Evolutionary conservation across 37 sponge, comb jelly and placozoan genomes (phyloP).

Genomic region (Haliclona indistincta): DNA sequence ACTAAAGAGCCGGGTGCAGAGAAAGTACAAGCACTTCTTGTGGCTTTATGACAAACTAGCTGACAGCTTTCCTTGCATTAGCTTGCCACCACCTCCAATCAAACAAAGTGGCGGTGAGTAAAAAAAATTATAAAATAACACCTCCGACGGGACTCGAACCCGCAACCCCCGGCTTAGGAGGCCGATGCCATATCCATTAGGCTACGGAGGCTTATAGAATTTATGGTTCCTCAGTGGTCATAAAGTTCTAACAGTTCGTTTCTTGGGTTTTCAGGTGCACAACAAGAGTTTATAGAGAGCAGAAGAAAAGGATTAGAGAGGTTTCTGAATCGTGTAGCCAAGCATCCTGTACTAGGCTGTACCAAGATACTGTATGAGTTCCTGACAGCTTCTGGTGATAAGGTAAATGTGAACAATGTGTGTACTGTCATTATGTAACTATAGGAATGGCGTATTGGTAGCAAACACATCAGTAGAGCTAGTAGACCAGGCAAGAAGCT

Average conservation of each 20-base stretch:
- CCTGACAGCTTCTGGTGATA: constrained; percentile 65
- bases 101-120: constrained; percentile 70
- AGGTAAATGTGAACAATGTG: constrained; percentile 29
- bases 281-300: constrained; percentile 33
- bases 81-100: constrained; percentile 80
- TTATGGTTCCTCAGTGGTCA: background rate
- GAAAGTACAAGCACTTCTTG: constrained; percentile 83
- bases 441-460: background rate
- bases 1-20: constrained; percentile 34
- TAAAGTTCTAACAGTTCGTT: background rate
- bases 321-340: constrained; percentile 63
- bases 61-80: constrained; percentile 74
- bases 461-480: background rate
- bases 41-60: constrained; percentile 81
- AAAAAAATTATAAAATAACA: constrained; percentile 72
- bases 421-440: background rate
- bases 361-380: constrained; percentile 65
- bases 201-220: constrained; percentile 88
- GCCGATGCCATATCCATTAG: constrained; percentile 99
- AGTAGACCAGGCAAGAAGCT: constrained; percentile 49
- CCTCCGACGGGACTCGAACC: constrained; percentile 99
- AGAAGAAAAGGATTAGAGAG: constrained; percentile 58
- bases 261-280: constrained; percentile 9
- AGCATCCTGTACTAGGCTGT: constrained; percentile 65
- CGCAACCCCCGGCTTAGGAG: constrained; percentile 99